Base-by-base conservation (phyloP, 2,113 vertebrate species). In the Clupea harengus region DNA sequence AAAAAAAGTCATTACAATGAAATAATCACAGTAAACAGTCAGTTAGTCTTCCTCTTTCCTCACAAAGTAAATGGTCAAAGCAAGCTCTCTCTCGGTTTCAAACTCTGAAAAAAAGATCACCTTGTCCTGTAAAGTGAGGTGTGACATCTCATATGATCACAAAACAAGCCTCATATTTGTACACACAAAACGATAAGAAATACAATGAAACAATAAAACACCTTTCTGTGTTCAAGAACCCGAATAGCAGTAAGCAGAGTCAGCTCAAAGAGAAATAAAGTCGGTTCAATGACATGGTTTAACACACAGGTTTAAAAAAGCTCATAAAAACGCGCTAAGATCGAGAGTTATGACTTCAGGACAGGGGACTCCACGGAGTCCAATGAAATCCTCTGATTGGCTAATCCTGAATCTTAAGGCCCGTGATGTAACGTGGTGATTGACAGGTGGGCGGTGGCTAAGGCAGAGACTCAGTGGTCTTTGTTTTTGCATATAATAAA, bases 401-500 rank as follows among this genome's bases (percentile, higher is more conserved):
- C 64, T 28, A 67, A 67, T 67, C 64, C 64, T 67, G 64, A 67
- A 5, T 67, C 64, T 67, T 67, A 67, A 67, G 64, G 64, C 64
- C 64, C 64, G n/a, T 67, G 64, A 67, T 67, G 64, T 25, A 67
- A 67, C 7, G 28, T 67, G 64, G 64, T 67, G 64, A 67, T 67
- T 67, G 64, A 67, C 64, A 67, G 11, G 64, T 67, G 64, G 64
- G 64, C 64, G 64, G 57, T 67, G 64, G 28, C 64, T 67, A 67
- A 67, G 64, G 64, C 64, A n/a, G 22, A 67, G 64, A 67, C 64
- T 67, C 64, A 67, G 64, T 67, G 22, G 64, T 67, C 64, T 67
- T 67, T 67, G 64, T 67, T 67, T 67, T 67, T 67, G 64, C 64
- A 67, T 67, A 67, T 67, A 67, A 67, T 67, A 67, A 67, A 67